Evolutionary conservation across 2,113 vertebrate species (phyloP).

Genomic region (Nicator chloris): DNA sequence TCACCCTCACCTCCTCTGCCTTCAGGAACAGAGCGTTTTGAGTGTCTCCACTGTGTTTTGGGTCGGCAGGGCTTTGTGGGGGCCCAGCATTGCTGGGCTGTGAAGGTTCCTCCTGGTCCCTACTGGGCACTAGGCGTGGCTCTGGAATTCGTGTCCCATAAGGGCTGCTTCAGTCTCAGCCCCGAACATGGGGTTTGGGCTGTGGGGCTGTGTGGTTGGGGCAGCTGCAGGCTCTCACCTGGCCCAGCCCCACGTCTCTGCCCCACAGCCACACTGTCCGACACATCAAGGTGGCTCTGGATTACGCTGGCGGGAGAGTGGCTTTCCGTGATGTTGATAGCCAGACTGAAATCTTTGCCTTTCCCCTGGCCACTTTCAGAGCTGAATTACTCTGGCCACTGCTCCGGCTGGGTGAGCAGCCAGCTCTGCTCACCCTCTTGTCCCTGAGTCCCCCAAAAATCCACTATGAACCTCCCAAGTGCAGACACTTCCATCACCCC

Average conservation of each 20-base stretch:
- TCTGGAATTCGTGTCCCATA: rapidly evolving
- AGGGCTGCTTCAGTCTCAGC: background rate
- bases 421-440: background rate
- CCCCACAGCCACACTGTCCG: rapidly evolving
- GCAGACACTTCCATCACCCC: background rate
- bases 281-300: background rate
- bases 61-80: background rate
- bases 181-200: background rate
- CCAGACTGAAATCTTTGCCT: background rate
- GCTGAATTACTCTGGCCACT: background rate
- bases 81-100: background rate
- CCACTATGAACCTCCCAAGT: background rate
- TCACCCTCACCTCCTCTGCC: background rate
- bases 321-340: background rate
- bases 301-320: rapidly evolving
- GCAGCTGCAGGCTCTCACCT: background rate
- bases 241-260: background rate
- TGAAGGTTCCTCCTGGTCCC: rapidly evolving
- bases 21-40: background rate
- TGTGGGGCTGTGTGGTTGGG: background rate
- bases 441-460: background rate
- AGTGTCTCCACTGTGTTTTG: background rate
- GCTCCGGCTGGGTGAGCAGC: background rate
- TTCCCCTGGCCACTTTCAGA: rapidly evolving
- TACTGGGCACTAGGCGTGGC: background rate